Conservation (phyloP, 2,113 vertebrate genomes). For the Onychostruthus taczanowskii region DNA sequence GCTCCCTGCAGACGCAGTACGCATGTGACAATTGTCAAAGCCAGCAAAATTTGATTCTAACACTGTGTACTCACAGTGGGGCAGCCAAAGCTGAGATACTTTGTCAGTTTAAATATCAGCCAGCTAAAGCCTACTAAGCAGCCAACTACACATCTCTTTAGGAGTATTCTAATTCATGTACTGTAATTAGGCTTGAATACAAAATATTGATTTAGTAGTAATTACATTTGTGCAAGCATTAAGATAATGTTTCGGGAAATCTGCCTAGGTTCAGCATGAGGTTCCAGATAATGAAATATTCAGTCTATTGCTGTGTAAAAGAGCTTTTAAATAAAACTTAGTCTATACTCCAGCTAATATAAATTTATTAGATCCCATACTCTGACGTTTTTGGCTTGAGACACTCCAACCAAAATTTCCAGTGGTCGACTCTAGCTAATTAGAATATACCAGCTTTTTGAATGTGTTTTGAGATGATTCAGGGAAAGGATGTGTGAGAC, state of each 20-base stretch:
- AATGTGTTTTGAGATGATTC: not conserved
- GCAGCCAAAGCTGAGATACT: not conserved
- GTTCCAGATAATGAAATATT: slow-evolving; percentile 29
- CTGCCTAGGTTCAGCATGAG: slow-evolving; percentile 32
- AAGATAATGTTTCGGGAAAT: slow-evolving; percentile 43
- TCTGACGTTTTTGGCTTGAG: not conserved
- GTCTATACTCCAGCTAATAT: not conserved
- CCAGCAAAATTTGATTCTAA: not conserved
- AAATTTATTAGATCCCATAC: not conserved
- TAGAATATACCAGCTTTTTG: not conserved
- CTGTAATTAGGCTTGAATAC: slow-evolving; percentile 56
- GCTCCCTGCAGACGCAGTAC: rapidly evolving
- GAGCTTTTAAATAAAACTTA: slow-evolving; percentile 10
- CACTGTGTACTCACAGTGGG: not conserved
- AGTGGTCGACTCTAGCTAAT: rapidly evolving
- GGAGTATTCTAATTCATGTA: slow-evolving; percentile 9
- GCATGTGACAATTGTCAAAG: not conserved
- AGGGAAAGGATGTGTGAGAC: not conserved
- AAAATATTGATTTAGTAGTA: slow-evolving; percentile 59
- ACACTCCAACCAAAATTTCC: not conserved
- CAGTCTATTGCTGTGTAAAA: slow-evolving; percentile 3
- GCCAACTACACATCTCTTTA: slow-evolving; percentile 8
- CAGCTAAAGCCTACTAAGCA: slow-evolving; percentile 34
- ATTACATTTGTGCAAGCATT: slow-evolving; percentile 50
- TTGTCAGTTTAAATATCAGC: slow-evolving; percentile 3